Percentiles rank a stretch among this genome's conserved stretches.
Conservation (phyloP, 2,888 invertebrate species). For the Scaeva pyrastri region DNA sequence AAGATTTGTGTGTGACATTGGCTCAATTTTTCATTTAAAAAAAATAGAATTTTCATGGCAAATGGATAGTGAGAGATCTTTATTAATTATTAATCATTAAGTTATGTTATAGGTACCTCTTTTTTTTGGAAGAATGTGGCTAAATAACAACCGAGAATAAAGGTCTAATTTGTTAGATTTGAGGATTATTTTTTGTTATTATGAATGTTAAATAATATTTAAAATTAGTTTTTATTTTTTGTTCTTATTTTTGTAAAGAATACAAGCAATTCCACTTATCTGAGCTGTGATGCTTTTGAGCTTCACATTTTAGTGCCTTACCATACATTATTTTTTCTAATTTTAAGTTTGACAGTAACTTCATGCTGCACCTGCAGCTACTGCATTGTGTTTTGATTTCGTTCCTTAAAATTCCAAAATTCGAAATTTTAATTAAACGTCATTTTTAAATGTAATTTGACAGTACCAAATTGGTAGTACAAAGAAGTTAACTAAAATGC, state of each 20-base stretch:
- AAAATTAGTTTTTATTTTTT: neutral
- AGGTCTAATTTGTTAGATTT: conserved; percentile 14
- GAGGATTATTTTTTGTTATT: conserved; percentile 3
- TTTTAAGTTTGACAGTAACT: no score
- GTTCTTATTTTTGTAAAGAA: neutral
- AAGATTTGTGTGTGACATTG: neutral
- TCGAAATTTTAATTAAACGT: no score
- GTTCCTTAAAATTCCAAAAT: no score
- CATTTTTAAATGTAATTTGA: no score
- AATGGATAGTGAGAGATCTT: conserved; percentile 13
- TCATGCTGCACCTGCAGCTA: no score
- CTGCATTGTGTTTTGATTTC: no score
- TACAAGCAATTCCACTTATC: no score
- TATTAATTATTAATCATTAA: conserved; percentile 23
- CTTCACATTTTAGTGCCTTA: no score
- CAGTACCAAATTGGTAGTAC: no score
- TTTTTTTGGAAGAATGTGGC: neutral
- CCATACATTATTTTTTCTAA: no score
- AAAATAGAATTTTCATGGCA: neutral
- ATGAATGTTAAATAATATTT: neutral
- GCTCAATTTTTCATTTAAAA: neutral
- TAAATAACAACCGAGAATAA: conserved; percentile 8
- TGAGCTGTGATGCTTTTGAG: no score
- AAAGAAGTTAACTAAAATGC: no score
- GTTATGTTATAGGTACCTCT: neutral